Evolutionary conservation across 1,140 invertebrate species (phyloP), one percentile per base, ranked within the genome.

Genomic region (Sipha flava): DNA sequence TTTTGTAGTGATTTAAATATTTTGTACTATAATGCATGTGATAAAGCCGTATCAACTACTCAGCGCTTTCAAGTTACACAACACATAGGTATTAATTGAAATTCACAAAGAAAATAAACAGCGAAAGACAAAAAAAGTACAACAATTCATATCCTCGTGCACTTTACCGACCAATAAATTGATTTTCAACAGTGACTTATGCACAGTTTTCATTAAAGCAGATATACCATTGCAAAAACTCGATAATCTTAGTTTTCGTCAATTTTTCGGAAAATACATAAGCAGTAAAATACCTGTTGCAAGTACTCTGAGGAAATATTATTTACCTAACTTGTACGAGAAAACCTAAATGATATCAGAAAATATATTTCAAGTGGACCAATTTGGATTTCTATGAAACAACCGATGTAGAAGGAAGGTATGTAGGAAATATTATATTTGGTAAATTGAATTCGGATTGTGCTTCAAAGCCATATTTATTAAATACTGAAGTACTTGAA

Each of bases 191-290:
- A 47, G 45, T 47, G 45, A 47, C 45, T 47, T 47, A 47, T 47
- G 45, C 45, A 47, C 45, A 47, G 64, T 31, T 21, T 68, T 68
- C 5, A 40, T 68, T 40, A 37, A 29, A 21, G 5, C 64, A 14
- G 64, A 68, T 68, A 68, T 68, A 31, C 64, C 64, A 40, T 40
- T 72, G 37, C 43, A 12, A 29, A 72, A 72, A 72, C 3, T 72
- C 34, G 43, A 72, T 26, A 43, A 72, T 72, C 5, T 43, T 45
- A 43, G 14, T 47, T 72, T 72, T 43, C 43, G 68, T 47, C 34
- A 43, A 43, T 72, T 45, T 47, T 21, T 43, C 7, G 40, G 47
- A 72, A 72, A 72, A 47, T 72, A 72, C 68, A 72, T 43, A 6
- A 37, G 64, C 64, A 29, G 18, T 31, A 21, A 21, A 37, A 34